Evolutionary conservation across 2,888 invertebrate genomes (phyloP), one percentile per base, ranked within the genome.

Genomic region (Agrochola lota): DNA sequence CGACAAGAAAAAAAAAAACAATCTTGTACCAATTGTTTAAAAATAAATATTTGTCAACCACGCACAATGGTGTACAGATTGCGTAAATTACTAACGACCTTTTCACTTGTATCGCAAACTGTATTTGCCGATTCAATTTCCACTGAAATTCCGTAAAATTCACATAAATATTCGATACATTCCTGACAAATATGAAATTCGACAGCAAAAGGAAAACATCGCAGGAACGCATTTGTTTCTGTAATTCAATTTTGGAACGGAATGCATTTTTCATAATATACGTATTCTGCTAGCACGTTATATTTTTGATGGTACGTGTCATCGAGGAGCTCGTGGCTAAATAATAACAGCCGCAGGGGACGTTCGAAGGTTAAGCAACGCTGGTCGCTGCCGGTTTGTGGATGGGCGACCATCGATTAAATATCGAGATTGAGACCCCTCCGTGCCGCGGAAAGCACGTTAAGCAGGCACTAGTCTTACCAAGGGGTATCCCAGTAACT

Each of bases 31-130:
- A 3, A 26, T 60, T 60, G 26, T 26, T 26, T 17, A 3, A 15
- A 46, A 15, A 62, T 60, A 11, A 20, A 62, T 17, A 62, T 35
- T 35, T 62, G 30, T 5, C 11, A 35, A 20, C 23, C 62, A 30
- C 6, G 40, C 23, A 63, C 59, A 72, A 72, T 40, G 35, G 72
- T 35, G 71, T 8, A 6, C 59, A 26, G 20, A 74, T 76, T 74
- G 64, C 49, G 35, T 64, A 26, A 35, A 46, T 64, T 17, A 77
- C 30, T 66, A 30, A 60, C 35, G 20, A 64, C 1, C 30, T 55
- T 77, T 64, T 49, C 55, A 5, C 15, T 72, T 62, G 8, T 40
- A 55, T 26, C 0, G 23, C 6, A 26, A 55, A 40, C 63, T 30
- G 46, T 78, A 26, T 73, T 59, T 17, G 23, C 1, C 35, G 12